Evolutionary conservation across 2,113 vertebrate species (phyloP), one percentile per base, ranked within the genome.

Genomic region (Cyprinodon variegatus): DNA sequence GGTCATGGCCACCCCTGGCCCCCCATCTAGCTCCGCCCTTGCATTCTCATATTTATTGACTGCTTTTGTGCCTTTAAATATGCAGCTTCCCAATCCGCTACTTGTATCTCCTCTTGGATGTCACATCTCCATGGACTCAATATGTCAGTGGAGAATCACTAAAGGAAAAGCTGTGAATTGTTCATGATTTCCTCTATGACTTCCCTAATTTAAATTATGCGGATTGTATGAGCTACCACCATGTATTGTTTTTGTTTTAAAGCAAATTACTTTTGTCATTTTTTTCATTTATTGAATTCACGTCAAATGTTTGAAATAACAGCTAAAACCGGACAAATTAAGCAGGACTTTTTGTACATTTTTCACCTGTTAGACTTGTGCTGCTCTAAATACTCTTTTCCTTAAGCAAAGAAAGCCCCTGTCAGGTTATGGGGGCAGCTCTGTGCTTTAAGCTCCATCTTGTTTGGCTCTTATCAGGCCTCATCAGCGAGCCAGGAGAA

Each of bases 381-480:
- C 76, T 22, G 69, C 65, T 69, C 79, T 68, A 74, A 83, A 83
- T 85, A 78, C 76, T 83, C 60, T 82, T 84, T 85, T 79, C 80
- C 76, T 78, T 64, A 76, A 15, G 36, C 77, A 62, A 74, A 70
- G 29, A 84, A 88, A 87, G 85, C 74, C 48, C 74, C 77, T 78
- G 61, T 78, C 71, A 57, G 64, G 70, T 43, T 83, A 62, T 82
- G 65, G 71, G 75, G 50, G 68, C 80, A 68, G 80, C 69, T 78
- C 68, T 74, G 73, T 68, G 78, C 84, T 81, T 89, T 90, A 76
- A 81, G 81, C 83, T 88, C 68, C 61, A 83, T 87, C 86, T 82
- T 57, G 68, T 87, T 84, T 80, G 81, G 84, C 76, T 84, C 78
- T 89, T 90, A 91, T 91, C 89, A 74, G 70, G 72, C 65, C 83